Conservation (phyloP, 2,888 invertebrate genomes). For the Hydropsyche betteni region DNA sequence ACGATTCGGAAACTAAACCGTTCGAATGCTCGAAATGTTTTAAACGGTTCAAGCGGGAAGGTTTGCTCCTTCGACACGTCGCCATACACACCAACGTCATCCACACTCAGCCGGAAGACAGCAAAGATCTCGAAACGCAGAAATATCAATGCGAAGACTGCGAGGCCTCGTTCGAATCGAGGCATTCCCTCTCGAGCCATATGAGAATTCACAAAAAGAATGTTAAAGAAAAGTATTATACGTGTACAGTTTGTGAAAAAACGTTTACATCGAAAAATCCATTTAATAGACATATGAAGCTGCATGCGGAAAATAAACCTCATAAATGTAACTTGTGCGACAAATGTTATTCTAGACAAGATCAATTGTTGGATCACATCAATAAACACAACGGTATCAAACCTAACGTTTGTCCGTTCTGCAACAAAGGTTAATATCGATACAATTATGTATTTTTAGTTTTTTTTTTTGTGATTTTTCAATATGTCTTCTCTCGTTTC, state of each 20-base stretch:
- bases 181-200: constrained; percentile 64
- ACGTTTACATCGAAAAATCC: constrained; percentile 59
- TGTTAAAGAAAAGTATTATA: constrained; percentile 54
- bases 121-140: constrained; percentile 53
- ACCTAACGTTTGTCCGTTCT: constrained; percentile 67
- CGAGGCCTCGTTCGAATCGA: constrained; percentile 63
- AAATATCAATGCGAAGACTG: constrained; percentile 64
- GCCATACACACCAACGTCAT: constrained; percentile 53
- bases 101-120: constrained; percentile 36
- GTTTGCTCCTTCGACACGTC: constrained; percentile 54
- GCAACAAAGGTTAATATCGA: constrained; percentile 64
- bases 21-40: constrained; percentile 54
- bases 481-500: constrained; percentile 46
- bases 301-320: constrained; percentile 59
- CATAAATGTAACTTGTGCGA: constrained; percentile 67
- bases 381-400: constrained; percentile 68
- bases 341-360: constrained; percentile 67
- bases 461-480: not conserved
- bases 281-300: constrained; percentile 56
- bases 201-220: constrained; percentile 55
- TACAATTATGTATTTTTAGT: not conserved
- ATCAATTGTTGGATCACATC: constrained; percentile 68
- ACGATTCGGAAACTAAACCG: constrained; percentile 54
- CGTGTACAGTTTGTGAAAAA: constrained; percentile 64
- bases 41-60: constrained; percentile 54